phyloP scores from a whole-genome alignment of 2,113 vertebrate species.

The Crotophaga sulcirostris region DNA sequence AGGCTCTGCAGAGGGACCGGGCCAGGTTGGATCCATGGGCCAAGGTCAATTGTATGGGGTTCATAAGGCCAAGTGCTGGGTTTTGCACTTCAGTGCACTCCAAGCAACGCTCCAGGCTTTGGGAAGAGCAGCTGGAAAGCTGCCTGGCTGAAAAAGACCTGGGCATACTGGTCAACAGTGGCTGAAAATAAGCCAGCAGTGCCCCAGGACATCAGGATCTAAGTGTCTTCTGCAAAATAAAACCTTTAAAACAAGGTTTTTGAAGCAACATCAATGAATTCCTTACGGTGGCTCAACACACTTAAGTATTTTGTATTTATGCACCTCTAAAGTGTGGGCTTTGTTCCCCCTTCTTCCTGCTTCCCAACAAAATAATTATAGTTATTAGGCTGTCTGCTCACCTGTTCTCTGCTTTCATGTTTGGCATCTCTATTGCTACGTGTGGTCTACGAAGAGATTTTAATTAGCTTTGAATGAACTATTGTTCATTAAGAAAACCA shows the following conservation, averaged over 20 bases:
- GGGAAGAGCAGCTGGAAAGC: no score
- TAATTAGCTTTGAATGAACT: conserved; percentile 73
- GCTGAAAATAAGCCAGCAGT: no score
- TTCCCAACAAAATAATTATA: conserved; percentile 52
- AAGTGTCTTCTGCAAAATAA: not conserved
- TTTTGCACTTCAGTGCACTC: no score
- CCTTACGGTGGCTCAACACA: not conserved
- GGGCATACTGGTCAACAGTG: no score
- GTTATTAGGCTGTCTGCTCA: conserved; percentile 62
- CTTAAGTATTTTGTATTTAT: not conserved
- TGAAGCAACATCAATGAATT: not conserved
- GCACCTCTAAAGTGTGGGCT: not conserved
- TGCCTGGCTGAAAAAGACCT: no score
- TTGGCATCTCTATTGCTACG: conserved; percentile 55
- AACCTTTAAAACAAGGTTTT: not conserved
- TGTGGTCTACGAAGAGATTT: conserved; percentile 58
- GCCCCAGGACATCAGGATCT: not conserved
- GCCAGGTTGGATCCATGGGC: no score
- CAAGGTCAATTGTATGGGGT: no score
- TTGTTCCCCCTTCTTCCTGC: not conserved
- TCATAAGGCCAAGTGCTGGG: no score
- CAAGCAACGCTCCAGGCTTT: no score
- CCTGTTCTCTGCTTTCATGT: conserved; percentile 49
- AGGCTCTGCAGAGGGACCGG: no score
- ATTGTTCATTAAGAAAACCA: conserved; percentile 70